phyloP scores from a whole-genome alignment of 2,888 invertebrate genomes.

The Papilio gigon region DNA sequence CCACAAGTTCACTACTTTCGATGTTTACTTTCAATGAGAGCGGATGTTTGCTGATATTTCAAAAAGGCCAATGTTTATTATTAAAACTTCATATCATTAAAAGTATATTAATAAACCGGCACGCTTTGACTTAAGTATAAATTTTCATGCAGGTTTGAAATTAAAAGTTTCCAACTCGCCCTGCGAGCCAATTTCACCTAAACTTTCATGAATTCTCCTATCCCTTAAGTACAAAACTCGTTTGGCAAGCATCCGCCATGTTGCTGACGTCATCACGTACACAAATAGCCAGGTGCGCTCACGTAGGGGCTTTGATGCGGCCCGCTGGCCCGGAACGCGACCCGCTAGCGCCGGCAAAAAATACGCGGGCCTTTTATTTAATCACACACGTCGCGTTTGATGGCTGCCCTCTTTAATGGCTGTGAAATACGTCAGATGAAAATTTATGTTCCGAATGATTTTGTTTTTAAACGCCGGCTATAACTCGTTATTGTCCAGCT shows the following conservation, averaged over 20 bases:
- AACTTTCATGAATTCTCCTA: constrained; percentile 14
- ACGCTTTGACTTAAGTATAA: background rate
- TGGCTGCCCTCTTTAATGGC: constrained; percentile 31
- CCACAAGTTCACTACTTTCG: background rate
- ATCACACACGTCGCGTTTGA: constrained; percentile 26
- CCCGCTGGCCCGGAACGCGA: constrained; percentile 48
- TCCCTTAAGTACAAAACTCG: constrained; percentile 31
- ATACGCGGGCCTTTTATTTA: constrained; percentile 38
- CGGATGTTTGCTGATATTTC: too few relatives aligned
- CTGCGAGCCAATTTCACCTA: constrained; percentile 22
- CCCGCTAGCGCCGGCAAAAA: constrained; percentile 46
- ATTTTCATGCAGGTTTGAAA: constrained; percentile 23
- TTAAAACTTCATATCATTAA: background rate
- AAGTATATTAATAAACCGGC: background rate
- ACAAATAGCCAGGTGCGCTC: constrained; percentile 41
- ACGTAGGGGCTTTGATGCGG: constrained; percentile 50
- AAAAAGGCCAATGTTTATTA: too few relatives aligned
- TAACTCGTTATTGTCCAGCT: constrained; percentile 24
- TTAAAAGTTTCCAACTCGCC: constrained; percentile 27
- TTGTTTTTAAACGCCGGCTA: constrained; percentile 10
- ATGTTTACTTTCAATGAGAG: too few relatives aligned
- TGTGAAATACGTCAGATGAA: constrained; percentile 22
- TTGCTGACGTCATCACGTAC: constrained; percentile 36
- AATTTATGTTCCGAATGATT: constrained; percentile 32
- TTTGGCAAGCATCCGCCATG: constrained; percentile 22